A percentile compares a stretch with the other conserved stretches of the same genome.
These are phyloP conservation scores for Parasteatoda tepidariorum DNA, from an alignment of 1,140 invertebrate species.

Conservation along the genomic window DNA sequence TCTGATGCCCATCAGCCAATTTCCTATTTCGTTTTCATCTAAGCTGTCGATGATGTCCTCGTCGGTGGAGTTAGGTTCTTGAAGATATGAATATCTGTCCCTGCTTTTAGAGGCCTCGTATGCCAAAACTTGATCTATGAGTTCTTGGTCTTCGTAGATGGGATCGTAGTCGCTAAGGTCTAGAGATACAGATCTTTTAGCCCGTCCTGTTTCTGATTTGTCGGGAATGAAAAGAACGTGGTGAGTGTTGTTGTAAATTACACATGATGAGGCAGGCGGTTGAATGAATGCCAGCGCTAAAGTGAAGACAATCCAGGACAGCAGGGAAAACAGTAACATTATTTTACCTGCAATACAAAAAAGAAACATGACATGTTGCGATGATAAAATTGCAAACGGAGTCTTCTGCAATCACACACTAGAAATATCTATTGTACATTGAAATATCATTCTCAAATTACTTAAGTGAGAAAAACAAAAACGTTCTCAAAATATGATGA, in stretches of 20 bases:
- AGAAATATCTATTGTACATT: too few species aligned
- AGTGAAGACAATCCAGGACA: constrained; percentile 97
- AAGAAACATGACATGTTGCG: too few species aligned
- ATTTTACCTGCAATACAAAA: constrained; percentile 72
- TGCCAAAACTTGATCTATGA: neutral
- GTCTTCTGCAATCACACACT: too few species aligned
- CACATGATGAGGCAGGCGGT: constrained; percentile 89
- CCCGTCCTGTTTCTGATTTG: constrained; percentile 16
- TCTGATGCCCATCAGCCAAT: constrained; percentile 48
- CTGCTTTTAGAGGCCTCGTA: neutral
- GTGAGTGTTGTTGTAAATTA: constrained; percentile 79
- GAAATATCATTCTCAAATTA: too few species aligned
- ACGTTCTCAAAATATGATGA: too few species aligned
- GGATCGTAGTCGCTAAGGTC: constrained; percentile 25
- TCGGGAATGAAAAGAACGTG: constrained; percentile 68
- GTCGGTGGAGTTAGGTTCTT: constrained; percentile 1
- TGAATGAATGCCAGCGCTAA: constrained; percentile 94
- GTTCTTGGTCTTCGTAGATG: constrained; percentile 16
- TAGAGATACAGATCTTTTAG: neutral
- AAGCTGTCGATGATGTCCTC: constrained; percentile 62
- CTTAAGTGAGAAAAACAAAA: too few species aligned
- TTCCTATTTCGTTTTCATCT: constrained; percentile 16
- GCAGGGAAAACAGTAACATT: constrained; percentile 88
- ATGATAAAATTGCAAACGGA: neutral
- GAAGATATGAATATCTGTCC: neutral